These are phyloP conservation scores for Grapholita molesta DNA, from an alignment of 1,140 invertebrate species.

Conservation along the genomic window DNA sequence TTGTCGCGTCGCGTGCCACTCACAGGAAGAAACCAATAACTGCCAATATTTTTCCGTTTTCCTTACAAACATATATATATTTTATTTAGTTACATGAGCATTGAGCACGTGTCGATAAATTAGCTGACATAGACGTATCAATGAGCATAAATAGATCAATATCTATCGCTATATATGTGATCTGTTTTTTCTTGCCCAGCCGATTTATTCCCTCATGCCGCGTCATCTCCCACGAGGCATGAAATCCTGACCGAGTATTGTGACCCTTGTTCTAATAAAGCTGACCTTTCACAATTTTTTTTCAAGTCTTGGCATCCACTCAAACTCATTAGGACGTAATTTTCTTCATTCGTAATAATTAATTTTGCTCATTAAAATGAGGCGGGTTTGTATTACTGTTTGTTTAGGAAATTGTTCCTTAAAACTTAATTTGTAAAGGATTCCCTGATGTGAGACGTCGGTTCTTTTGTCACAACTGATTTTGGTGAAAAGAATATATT, in stretches of 20 bases:
- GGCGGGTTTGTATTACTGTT: slow-evolving; percentile 19
- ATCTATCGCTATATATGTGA: too few species aligned
- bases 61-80: neutral
- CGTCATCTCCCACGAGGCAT: slow-evolving; percentile 38
- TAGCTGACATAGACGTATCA: too few species aligned
- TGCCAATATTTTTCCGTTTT: neutral
- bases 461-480: neutral
- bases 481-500: neutral
- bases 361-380: slow-evolving; percentile 46
- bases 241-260: slow-evolving; percentile 51
- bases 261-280: slow-evolving; percentile 40
- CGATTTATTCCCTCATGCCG: slow-evolving; percentile 37
- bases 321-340: slow-evolving; percentile 39
- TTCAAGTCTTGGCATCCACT: slow-evolving; percentile 41
- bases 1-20: neutral
- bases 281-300: slow-evolving; percentile 51
- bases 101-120: too few species aligned
- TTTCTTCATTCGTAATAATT: slow-evolving; percentile 42
- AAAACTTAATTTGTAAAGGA: slow-evolving; percentile 5
- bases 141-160: too few species aligned
- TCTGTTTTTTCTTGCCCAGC: slow-evolving; percentile 19
- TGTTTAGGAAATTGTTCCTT: slow-evolving; percentile 26
- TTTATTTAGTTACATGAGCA: neutral
- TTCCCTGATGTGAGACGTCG: neutral
- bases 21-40: neutral